Base-by-base conservation (phyloP, 1,140 invertebrate species). In the Macrobrachium rosenbergii region DNA sequence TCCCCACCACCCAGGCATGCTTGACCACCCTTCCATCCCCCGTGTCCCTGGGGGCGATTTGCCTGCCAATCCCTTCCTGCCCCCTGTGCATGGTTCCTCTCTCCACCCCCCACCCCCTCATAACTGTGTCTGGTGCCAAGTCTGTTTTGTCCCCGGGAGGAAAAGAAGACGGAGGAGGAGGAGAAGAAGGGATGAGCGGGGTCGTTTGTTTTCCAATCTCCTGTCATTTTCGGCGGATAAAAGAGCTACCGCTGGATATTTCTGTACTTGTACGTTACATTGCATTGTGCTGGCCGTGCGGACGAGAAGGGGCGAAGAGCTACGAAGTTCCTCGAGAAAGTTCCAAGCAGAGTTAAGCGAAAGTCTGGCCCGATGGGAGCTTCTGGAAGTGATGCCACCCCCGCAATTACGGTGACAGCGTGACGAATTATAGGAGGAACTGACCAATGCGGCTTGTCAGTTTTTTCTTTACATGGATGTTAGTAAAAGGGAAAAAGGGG, bases 71-170 rank as follows among this genome's bases (percentile, higher is more conserved):
- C 69, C 69, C 7, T 28, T 8, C 23, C 21, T 43, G 5, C 69
- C 69, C 69, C n/a, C 69, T 28, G 16, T 23, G 23, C 69, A 28
- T 43, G 28, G 28, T 37, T 37, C 28, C 28, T 37, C 28, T 37
- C 28, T 1, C 28, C 28, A 37, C 28, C 69, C 21, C 69, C 69
- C 37, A n/a, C 37, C 69, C 69, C 37, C 23, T 72, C 69, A 72
- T 72, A 72, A 72, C 69, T 43, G 69, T 72, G 69, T 72, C 69
- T 72, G 69, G 69, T 72, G 69, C 69, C 69, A 72, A 72, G 69
- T 72, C 37, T 72, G 69, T 72, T 72, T 23, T 72, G 69, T 43
- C 69, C 14, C 23, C 16, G 37, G 69, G 23, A 43, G 23, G 21
- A 72, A 43, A 52, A 37, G 28, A 37, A 37, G 28, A 37, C 28